Evolutionary conservation across 2,888 invertebrate species (phyloP).

Genomic region (Ophonus ardosiacus): DNA sequence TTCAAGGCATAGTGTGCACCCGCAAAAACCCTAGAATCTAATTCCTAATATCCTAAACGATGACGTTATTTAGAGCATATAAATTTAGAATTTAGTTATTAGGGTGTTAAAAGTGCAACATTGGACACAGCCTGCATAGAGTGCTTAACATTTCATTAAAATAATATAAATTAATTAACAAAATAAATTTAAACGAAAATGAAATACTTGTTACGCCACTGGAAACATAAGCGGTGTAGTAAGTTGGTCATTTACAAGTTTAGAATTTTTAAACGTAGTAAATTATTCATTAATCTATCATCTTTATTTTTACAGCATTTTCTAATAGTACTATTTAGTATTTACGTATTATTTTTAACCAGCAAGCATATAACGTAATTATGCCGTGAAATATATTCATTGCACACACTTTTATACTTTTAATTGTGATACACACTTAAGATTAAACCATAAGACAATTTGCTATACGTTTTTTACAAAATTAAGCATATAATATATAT

Average conservation of each 20-base stretch:
- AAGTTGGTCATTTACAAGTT: neutral
- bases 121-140: no score
- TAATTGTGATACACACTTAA: neutral
- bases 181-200: no score
- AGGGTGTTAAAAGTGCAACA: no score
- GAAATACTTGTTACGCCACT: no score
- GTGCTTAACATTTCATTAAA: no score
- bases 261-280: conserved; percentile 15
- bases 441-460: neutral
- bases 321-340: conserved; percentile 8
- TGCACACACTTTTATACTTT: neutral
- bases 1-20: no score
- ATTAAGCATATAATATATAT: neutral
- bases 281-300: conserved; percentile 28
- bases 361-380: neutral
- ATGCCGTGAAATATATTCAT: conserved; percentile 10
- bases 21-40: no score
- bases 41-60: no score
- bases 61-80: no score
- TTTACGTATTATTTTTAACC: conserved; percentile 24
- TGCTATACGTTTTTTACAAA: neutral
- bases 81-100: no score
- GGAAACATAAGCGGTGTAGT: no score
- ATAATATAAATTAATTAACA: no score
- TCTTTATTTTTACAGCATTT: conserved; percentile 24